These are phyloP conservation scores for Melolontha melolontha DNA, from an alignment of 2,888 invertebrate genomes.

Conservation along the genomic window DNA sequence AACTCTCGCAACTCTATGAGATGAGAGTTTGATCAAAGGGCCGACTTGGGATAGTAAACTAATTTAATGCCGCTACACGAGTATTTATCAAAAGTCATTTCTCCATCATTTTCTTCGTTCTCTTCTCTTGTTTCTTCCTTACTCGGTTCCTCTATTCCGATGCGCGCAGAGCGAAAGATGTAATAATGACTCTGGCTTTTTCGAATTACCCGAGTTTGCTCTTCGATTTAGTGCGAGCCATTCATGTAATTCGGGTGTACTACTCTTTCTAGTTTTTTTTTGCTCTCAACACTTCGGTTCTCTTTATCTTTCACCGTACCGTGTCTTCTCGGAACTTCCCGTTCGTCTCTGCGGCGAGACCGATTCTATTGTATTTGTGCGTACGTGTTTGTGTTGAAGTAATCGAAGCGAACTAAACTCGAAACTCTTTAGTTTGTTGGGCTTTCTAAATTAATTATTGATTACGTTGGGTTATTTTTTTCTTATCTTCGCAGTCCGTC, in stretches of 20 bases:
- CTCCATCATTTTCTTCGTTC: conserved; percentile 22
- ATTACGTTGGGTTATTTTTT: background rate
- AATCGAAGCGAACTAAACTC: conserved; percentile 9
- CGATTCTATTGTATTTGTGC: conserved; percentile 5
- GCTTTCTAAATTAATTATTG: conserved; percentile 28
- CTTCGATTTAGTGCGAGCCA: conserved; percentile 38
- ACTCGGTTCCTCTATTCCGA: background rate
- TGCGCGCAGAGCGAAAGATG: conserved; percentile 26
- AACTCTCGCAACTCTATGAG: conserved; percentile 49
- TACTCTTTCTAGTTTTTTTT: conserved; percentile 20
- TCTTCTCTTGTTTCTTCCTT: too few relatives aligned
- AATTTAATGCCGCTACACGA: conserved; percentile 50
- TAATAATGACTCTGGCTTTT: conserved; percentile 37
- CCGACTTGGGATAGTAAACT: conserved; percentile 56
- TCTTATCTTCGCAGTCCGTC: too few relatives aligned
- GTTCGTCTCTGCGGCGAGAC: background rate
- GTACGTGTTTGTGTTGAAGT: conserved; percentile 5
- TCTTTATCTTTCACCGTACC: conserved; percentile 29
- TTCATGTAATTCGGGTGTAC: conserved; percentile 37
- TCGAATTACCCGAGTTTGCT: conserved; percentile 35
- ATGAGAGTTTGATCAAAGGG: conserved; percentile 58
- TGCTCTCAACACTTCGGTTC: conserved; percentile 1
- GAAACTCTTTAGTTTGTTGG: conserved; percentile 1
- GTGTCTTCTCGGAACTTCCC: conserved; percentile 35
- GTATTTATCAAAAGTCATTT: conserved; percentile 40